Evolutionary conservation across 2,113 vertebrate species (phyloP).

Genomic region (Cyanoderma ruficeps): DNA sequence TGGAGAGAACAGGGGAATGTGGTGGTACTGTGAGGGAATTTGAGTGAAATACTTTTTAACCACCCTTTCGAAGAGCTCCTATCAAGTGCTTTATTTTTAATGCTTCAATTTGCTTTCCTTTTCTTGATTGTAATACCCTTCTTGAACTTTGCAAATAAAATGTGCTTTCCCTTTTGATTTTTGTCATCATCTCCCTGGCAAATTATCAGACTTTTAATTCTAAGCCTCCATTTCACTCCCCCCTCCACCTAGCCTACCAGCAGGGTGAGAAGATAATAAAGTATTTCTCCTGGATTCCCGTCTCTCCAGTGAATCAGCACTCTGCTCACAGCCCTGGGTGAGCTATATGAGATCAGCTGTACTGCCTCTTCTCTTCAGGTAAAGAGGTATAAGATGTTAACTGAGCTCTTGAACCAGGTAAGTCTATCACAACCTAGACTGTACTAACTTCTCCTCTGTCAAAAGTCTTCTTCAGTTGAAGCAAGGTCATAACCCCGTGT

Average conservation of each 20-base stretch:
- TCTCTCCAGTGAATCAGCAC: not conserved
- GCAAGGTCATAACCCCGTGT: not conserved
- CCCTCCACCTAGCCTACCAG: not conserved
- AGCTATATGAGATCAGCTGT: not conserved
- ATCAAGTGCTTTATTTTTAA: conserved; percentile 64
- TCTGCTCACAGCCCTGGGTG: not conserved
- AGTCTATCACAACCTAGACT: not conserved
- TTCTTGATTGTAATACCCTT: conserved; percentile 65
- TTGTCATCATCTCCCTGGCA: conserved; percentile 57
- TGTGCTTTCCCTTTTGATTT: conserved; percentile 62
- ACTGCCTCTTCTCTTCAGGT: not conserved
- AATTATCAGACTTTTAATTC: conserved; percentile 53
- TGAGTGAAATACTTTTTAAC: conserved; percentile 1
- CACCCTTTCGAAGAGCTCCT: not conserved
- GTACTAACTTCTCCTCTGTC: not conserved
- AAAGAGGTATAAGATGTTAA: not conserved
- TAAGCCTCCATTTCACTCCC: not conserved
- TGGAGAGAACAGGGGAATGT: not conserved
- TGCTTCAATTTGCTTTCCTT: conserved; percentile 54
- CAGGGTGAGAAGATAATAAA: conserved; percentile 22
- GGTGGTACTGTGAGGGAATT: not conserved
- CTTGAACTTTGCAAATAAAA: conserved; percentile 65
- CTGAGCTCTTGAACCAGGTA: not conserved
- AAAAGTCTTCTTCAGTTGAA: not conserved
- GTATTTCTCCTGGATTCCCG: not conserved